Evolutionary conservation across 1,140 invertebrate genomes (phyloP), one percentile per base, ranked within the genome.

Genomic region (Dinoponera quadriceps): DNA sequence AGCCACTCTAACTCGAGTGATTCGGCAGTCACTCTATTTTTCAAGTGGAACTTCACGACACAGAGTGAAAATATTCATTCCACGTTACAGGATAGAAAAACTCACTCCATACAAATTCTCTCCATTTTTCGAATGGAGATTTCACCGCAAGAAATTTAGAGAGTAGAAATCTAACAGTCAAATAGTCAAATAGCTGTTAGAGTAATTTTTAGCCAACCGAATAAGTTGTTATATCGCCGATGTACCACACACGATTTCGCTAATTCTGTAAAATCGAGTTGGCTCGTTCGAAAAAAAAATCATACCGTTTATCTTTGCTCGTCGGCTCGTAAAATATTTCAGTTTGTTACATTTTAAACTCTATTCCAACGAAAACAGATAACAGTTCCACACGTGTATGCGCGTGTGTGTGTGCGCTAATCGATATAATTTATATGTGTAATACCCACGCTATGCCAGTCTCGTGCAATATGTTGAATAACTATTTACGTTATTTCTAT

Each of bases 341-440:
- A 77, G 20, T 73, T 44, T 27, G 16, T 1, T 7, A 55, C 33
- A 25, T 27, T 68, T 75, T 33, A 1, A 55, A 38, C 18, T 78
- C 20, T 38, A n/a, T 57, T 3, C 13, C 20, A 33, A 54, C 13
- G 25, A 66, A 7, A 68, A 25, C 29, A 55, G 38, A 68, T 55
- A 11, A n/a, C 57, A 33, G 29, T 33, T 33, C 29, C 29, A 5
- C 29, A 33, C 2, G 11, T 11, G 38, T 7, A 16, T 13, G 44
- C 13, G 13, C 11, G 20, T 14, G 51, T 62, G 44, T 20, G 44
- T 63, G 18, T 51, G 18, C 14, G 22, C 27, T 57, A 68, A 78
- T 78, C 49, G 33, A 69, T 71, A 29, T 59, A 57, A 80, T 80
- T 71, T 59, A 80, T 80, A 71, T 18, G 18, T 11, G 22, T 22